phyloP scores from a whole-genome alignment of 1,140 invertebrate genomes.

The Lordiphosa clarofinis region DNA sequence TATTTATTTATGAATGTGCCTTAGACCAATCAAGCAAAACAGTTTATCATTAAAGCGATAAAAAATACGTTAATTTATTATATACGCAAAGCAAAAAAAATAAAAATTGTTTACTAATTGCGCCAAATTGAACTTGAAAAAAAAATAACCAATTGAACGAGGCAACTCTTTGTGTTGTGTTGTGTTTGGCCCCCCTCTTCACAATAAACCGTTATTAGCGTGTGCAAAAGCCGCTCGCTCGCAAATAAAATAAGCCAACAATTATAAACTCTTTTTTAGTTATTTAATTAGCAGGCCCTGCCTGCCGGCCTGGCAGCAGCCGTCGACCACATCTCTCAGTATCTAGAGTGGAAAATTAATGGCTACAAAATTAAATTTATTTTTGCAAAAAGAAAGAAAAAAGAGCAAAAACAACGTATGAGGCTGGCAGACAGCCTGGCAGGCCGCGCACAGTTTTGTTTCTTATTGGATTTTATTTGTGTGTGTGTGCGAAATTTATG shows the following conservation, averaged over 20 bases:
- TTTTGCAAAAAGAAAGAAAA: slow-evolving; percentile 52
- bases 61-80: slow-evolving; percentile 74
- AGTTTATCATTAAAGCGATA: slow-evolving; percentile 72
- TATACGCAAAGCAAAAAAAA: slow-evolving; percentile 28
- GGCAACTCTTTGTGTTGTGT: slow-evolving; percentile 14
- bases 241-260: slow-evolving; percentile 60
- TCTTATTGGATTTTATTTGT: slow-evolving; percentile 60
- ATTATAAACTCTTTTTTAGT: slow-evolving; percentile 68
- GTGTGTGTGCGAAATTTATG: slow-evolving; percentile 65
- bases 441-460: slow-evolving; percentile 47
- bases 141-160: slow-evolving; percentile 5
- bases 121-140: slow-evolving; percentile 60
- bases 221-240: slow-evolving; percentile 1
- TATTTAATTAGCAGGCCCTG: slow-evolving; percentile 66
- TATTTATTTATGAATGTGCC: slow-evolving; percentile 73
- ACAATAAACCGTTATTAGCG: slow-evolving; percentile 47
- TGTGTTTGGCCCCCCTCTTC: neutral
- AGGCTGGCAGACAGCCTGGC: slow-evolving; percentile 66
- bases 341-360: slow-evolving; percentile 77
- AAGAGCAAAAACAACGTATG: slow-evolving; percentile 20
- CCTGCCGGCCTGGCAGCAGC: slow-evolving; percentile 16
- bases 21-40: slow-evolving; percentile 74
- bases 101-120: slow-evolving; percentile 53
- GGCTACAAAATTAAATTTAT: slow-evolving; percentile 77
- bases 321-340: slow-evolving; percentile 47